These are phyloP conservation scores for Philonicus albiceps DNA, from an alignment of 2,888 invertebrate species.

Conservation along the genomic window DNA sequence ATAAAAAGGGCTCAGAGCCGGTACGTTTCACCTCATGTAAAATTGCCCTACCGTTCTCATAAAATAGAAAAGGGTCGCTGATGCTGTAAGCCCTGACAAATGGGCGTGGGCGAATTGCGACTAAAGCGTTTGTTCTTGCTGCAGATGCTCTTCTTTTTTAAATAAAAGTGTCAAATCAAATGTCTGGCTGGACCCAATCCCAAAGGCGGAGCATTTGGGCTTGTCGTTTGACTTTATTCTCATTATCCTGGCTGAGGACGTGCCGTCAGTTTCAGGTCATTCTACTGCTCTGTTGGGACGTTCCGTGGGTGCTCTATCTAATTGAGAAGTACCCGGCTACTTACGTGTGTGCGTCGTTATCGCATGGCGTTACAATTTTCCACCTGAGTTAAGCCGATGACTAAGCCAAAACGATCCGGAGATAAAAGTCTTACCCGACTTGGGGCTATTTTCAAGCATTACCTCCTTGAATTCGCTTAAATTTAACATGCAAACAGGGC, in stretches of 20 bases:
- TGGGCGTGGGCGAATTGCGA: background rate
- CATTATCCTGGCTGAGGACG: background rate
- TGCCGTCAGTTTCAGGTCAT: background rate
- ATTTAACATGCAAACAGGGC: background rate
- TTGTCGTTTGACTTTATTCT: background rate
- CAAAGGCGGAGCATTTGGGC: background rate
- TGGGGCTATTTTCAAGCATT: background rate
- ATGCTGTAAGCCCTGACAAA: background rate
- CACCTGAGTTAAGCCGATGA: conserved; percentile 4
- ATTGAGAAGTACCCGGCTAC: background rate
- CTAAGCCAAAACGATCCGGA: background rate
- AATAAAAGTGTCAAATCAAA: conserved; percentile 13
- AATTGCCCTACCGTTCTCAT: background rate
- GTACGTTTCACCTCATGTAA: background rate
- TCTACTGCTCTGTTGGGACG: background rate
- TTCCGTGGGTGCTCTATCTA: background rate
- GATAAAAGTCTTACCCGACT: background rate
- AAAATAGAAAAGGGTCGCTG: background rate
- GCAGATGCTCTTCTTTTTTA: background rate
- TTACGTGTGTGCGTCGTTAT: background rate
- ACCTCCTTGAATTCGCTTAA: background rate
- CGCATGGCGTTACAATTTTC: background rate
- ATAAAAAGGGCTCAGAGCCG: background rate
- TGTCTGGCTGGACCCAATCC: background rate
- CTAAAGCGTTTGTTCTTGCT: background rate